phyloP scores from a whole-genome alignment of 2,888 invertebrate genomes.

The Pyrrhosoma nymphula region DNA sequence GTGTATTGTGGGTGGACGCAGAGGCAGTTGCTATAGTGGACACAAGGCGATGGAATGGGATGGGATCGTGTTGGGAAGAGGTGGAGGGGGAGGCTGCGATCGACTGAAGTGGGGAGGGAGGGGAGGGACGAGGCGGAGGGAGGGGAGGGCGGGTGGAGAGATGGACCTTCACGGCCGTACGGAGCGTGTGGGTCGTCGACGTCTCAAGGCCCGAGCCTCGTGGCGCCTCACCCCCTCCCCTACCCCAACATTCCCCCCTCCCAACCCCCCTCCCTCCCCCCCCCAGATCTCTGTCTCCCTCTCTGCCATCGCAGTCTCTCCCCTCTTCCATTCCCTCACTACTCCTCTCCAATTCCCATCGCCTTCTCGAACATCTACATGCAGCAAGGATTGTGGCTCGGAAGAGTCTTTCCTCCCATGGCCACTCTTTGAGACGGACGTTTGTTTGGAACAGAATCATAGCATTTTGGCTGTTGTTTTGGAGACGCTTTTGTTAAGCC shows the following conservation, averaged over 20 bases:
- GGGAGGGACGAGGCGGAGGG: background rate
- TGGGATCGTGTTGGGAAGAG: too few relatives aligned
- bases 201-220: conserved; percentile 44
- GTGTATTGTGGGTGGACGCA: too few relatives aligned
- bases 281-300: too few relatives aligned
- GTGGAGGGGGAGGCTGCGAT: background rate
- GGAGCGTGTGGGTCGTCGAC: conserved; percentile 49
- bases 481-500: too few relatives aligned
- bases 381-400: background rate
- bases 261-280: background rate
- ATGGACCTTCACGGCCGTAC: conserved; percentile 44
- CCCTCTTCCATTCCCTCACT: background rate
- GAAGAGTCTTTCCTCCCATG: background rate
- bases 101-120: too few relatives aligned
- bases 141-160: background rate
- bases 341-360: background rate
- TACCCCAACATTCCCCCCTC: background rate
- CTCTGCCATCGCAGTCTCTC: background rate
- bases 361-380: background rate
- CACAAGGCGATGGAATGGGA: too few relatives aligned
- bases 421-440: too few relatives aligned
- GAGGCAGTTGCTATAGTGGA: too few relatives aligned
- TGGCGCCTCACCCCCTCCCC: conserved; percentile 23
- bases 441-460: too few relatives aligned
- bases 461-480: too few relatives aligned